Evolutionary conservation across 2,113 vertebrate genomes (phyloP), one percentile per base, ranked within the genome.

Genomic region (Dipodomys merriami): DNA sequence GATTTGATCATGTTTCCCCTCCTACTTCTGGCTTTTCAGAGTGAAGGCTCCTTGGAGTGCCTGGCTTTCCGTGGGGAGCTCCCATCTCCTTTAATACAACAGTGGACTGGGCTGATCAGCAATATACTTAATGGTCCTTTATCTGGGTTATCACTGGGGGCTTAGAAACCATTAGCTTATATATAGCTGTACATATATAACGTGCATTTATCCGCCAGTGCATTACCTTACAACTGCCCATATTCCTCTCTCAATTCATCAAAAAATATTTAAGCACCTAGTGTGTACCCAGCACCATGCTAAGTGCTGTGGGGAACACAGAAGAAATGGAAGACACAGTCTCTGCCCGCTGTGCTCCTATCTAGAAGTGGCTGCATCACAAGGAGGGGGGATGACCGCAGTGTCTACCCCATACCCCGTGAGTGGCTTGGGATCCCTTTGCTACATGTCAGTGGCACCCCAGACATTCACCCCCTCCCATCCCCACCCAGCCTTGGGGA

Each of bases 321-420:
- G 97, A 97, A 97, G 97, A 97, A 95, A 97, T 96, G 97, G 97
- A 97, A 97, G 97, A 97, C 97, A 97, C 96, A 97, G 97, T 97
- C 96, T 96, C 91, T 97, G 97, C 95, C 96, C 96, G 95, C 97
- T 97, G 97, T 97, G 96, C 97, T 97, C 97, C 96, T 96, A 97
- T 97, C 97, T 97, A 97, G 97, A 97, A 97, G 97, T 97, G 97
- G 96, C 96, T 94, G 96, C 96, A 95, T 96, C 96, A 96, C 97
- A 97, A 97, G 97, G 96, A 97, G 96, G 94, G 97, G 97, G 95
- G 88, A 96, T 97, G 97, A 96, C 96, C 80, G 94, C 94, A 97
- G 92, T 97, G 97, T 96, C 97, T 96, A 94, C 97, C 97, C 97
- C 97, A 93, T 57, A 97, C 86, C 97, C 97, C 97, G 96, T 97